Evolutionary conservation across 2,888 invertebrate genomes (phyloP), one percentile per base, ranked within the genome.

Genomic region (Drosophila neutralis): DNA sequence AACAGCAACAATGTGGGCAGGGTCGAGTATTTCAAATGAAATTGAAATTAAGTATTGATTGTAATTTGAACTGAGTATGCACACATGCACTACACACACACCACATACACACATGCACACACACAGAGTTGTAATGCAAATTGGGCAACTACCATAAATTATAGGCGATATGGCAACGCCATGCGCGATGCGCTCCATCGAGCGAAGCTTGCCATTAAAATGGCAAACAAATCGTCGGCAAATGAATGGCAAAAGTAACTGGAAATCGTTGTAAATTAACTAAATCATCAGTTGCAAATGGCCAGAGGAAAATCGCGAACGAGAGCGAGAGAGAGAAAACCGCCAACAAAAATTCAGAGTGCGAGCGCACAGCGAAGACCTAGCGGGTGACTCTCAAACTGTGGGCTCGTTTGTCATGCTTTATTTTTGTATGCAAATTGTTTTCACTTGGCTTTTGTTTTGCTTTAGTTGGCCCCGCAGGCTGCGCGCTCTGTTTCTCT

Each of bases 41-140:
- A 85, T 76, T 80, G 89, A 85, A 85, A 85, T 81, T 74, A 83
- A 72, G 76, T 80, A 88, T 85, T 71, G 83, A 86, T 85, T 80
- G 83, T 76, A 78, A 85, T 80, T 85, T 76, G 58, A 84, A 75
- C 64, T 72, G 69, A 21, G 31, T 53, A 54, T 51, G 38, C n/a
- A 33, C 29, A 24, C 24, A 45, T 24, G 8, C 2, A 24, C 15
- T 15, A 4, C 48, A 65, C 62, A 53, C 38, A 62, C 21, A 56
- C 29, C 62, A 15, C 27, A 27, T 27, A 27, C 33, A 68, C 33
- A 63, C 8, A 65, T 10, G 33, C 31, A 40, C 36, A 58, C 5
- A 49, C 21, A 64, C 51, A 61, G 42, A 36, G 27, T 53, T 70
- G 49, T 51, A 60, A 68, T 61, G 69, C 72, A 67, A 78, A 79